Evolutionary conservation across 2,888 invertebrate species (phyloP).

Genomic region (Spialia ferax): DNA sequence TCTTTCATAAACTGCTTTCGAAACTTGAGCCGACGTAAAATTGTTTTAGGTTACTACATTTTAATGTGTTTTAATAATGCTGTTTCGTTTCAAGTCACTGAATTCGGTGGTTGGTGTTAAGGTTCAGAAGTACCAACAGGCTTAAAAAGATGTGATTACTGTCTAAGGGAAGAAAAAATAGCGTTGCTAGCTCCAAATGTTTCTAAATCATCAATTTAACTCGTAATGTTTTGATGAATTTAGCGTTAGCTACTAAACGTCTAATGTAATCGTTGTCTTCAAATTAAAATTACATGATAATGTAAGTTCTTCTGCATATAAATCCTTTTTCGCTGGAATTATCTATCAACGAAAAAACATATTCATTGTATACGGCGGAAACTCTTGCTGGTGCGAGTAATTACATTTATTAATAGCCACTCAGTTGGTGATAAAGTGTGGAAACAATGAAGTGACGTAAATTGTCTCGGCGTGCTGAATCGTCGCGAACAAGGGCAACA

Average conservation of each 20-base stretch:
- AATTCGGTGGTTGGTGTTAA: not conserved
- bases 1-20: slow-evolving; percentile 34
- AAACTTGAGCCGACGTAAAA: slow-evolving; percentile 17
- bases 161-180: too few species aligned
- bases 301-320: not conserved
- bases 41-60: slow-evolving; percentile 21
- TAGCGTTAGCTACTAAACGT: not conserved
- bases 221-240: not conserved
- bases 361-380: slow-evolving; percentile 21
- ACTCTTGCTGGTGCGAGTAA: slow-evolving; percentile 6
- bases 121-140: not conserved
- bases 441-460: slow-evolving; percentile 35
- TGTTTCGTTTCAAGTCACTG: slow-evolving; percentile 3
- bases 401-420: slow-evolving; percentile 20
- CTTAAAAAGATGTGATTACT: not conserved
- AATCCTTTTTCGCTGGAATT: not conserved
- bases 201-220: too few species aligned
- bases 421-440: slow-evolving; percentile 19
- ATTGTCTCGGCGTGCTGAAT: slow-evolving; percentile 16
- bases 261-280: not conserved
- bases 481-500: slow-evolving; percentile 30
- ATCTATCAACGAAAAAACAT: not conserved
- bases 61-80: slow-evolving; percentile 21
- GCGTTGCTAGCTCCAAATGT: too few species aligned
- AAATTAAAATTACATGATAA: not conserved